These are phyloP conservation scores for Galaxias olidus DNA, from an alignment of 2,797 vertebrate species.

Conservation along the genomic window DNA sequence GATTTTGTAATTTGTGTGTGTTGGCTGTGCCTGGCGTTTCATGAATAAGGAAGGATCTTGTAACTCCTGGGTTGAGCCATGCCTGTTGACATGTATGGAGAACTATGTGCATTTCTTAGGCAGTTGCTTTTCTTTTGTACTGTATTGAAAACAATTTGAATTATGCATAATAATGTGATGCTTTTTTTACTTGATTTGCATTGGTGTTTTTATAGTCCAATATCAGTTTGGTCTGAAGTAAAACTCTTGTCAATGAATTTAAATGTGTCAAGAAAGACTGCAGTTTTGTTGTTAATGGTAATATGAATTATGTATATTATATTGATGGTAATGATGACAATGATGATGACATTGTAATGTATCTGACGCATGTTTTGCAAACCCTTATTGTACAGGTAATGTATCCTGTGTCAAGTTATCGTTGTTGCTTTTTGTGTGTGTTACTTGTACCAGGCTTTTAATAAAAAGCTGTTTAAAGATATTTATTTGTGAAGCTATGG, in stretches of 20 bases:
- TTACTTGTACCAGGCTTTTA: conserved; percentile 75
- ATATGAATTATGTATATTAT: conserved; percentile 70
- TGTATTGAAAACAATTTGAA: conserved; percentile 63
- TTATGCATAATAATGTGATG: conserved; percentile 68
- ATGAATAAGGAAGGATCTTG: too few relatives aligned
- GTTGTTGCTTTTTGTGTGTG: conserved; percentile 69
- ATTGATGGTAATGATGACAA: conserved; percentile 55
- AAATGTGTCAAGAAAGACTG: conserved; percentile 53
- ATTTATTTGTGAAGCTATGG: background rate
- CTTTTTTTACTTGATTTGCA: conserved; percentile 36
- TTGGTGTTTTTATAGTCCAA: conserved; percentile 49
- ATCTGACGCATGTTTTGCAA: conserved; percentile 78
- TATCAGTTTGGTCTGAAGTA: conserved; percentile 60
- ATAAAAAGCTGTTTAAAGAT: conserved; percentile 70
- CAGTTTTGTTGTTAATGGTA: conserved; percentile 57
- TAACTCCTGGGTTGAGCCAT: background rate
- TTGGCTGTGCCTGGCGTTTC: background rate
- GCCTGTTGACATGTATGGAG: background rate
- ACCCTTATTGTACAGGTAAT: conserved; percentile 77
- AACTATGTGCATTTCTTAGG: conserved; percentile 33
- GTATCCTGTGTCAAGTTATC: conserved; percentile 69
- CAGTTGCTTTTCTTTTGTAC: conserved; percentile 55
- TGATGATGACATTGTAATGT: conserved; percentile 61
- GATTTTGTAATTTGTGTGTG: conserved; percentile 2
- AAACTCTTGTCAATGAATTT: conserved; percentile 44